phyloP scores from a whole-genome alignment of 2,888 invertebrate species.

The Buathra laborator region DNA sequence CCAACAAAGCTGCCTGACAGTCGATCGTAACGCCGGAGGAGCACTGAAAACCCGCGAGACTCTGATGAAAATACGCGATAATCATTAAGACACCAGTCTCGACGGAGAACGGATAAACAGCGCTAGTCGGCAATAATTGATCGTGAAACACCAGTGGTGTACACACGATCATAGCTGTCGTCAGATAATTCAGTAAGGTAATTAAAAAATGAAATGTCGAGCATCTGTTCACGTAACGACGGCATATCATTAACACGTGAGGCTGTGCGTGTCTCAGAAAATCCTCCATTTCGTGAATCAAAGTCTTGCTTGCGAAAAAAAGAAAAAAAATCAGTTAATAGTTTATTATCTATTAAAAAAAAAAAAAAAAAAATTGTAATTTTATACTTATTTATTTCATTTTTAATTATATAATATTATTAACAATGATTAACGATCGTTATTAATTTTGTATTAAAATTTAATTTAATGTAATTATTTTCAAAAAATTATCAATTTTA shows the following conservation, averaged over 20 bases:
- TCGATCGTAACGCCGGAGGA: conserved; percentile 69
- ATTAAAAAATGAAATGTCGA: conserved; percentile 57
- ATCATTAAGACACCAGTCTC: conserved; percentile 33
- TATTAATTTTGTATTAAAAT: too few relatives aligned
- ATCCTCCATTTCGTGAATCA: conserved; percentile 66
- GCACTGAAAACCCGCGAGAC: conserved; percentile 50
- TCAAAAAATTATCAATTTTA: too few relatives aligned
- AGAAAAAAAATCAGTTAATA: background rate
- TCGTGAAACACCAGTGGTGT: conserved; percentile 65
- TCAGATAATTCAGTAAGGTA: conserved; percentile 60
- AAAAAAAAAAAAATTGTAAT: too few relatives aligned
- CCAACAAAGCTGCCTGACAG: conserved; percentile 68
- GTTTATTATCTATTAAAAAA: background rate
- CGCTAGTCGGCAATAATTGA: conserved; percentile 60
- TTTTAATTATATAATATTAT: too few relatives aligned
- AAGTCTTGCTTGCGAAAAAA: conserved; percentile 52
- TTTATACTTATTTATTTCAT: too few relatives aligned
- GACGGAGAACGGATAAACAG: conserved; percentile 66
- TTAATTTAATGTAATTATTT: too few relatives aligned
- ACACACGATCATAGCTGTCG: conserved; percentile 62
- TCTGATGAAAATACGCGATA: conserved; percentile 61
- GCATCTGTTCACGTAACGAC: conserved; percentile 65
- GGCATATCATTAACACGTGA: conserved; percentile 47
- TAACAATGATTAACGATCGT: too few relatives aligned
- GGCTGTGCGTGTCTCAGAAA: conserved; percentile 63